Conservation (phyloP, 1,140 invertebrate species). For the Dreissena polymorpha region DNA sequence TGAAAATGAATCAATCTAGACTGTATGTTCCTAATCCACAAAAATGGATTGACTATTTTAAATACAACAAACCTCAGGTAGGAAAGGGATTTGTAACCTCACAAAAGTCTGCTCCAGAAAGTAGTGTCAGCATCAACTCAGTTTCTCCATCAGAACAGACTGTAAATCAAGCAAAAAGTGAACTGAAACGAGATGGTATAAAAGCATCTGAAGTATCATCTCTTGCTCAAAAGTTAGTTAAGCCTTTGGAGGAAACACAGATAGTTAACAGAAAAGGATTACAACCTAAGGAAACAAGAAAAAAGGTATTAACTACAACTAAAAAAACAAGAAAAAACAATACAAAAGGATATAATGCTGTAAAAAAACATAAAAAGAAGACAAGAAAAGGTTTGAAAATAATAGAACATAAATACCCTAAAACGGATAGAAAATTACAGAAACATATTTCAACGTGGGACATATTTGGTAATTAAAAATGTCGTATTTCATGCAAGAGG, state of each 20-base stretch:
- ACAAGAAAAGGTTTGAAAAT: constrained; percentile 3
- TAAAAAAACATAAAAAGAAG: constrained; percentile 7
- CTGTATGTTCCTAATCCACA: constrained; percentile 53
- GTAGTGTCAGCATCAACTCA: not conserved
- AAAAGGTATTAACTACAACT: not conserved
- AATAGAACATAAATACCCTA: not conserved
- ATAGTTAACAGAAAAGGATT: constrained; percentile 17
- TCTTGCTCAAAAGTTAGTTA: not conserved
- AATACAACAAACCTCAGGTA: constrained; percentile 10
- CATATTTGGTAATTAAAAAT: constrained; percentile 36
- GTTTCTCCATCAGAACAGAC: constrained; percentile 45
- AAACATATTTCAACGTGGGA: not conserved
- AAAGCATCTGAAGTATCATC: constrained; percentile 15
- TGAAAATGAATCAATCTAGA: constrained; percentile 45
- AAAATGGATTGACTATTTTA: constrained; percentile 48
- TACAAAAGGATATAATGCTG: not conserved
- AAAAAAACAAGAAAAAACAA: constrained; percentile 15
- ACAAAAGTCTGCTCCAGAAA: not conserved
- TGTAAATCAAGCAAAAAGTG: constrained; percentile 37
- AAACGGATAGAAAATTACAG: not conserved
- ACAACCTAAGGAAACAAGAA: not conserved
- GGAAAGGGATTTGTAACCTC: not conserved
- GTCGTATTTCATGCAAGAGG: constrained; percentile 24
- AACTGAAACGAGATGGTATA: constrained; percentile 44
- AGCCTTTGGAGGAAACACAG: not conserved